phyloP scores from a whole-genome alignment of 2,797 vertebrate species.

The Poecilia velifera region DNA sequence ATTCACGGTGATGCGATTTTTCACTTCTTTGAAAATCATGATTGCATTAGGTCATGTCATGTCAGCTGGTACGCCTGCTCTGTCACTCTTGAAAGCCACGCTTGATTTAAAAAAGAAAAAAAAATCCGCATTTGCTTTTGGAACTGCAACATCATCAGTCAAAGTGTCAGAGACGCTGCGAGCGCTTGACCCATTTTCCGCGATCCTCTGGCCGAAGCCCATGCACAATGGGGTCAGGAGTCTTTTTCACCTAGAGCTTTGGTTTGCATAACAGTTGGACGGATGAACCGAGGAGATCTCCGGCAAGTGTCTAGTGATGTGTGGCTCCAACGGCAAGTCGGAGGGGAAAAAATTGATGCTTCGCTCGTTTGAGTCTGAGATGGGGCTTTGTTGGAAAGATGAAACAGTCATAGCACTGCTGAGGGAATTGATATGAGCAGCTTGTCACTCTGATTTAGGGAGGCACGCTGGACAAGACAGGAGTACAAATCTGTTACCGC shows the following conservation, averaged over 20 bases:
- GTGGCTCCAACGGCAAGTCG: constrained; percentile 28
- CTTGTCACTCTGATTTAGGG: constrained; percentile 52
- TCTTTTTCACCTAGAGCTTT: constrained; percentile 59
- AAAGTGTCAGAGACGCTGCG: constrained; percentile 45
- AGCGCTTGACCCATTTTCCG: constrained; percentile 64
- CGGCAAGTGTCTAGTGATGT: constrained; percentile 26
- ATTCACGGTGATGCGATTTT: constrained; percentile 13
- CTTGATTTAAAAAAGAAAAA: constrained; percentile 3
- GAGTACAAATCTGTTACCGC: constrained; percentile 38
- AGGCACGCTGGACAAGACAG: constrained; percentile 13
- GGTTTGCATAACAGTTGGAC: constrained; percentile 39
- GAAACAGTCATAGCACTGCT: constrained; percentile 29
- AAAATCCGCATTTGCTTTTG: constrained; percentile 9
- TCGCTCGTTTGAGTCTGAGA: constrained; percentile 37
- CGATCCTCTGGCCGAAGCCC: constrained; percentile 51
- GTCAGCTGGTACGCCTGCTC: neutral
- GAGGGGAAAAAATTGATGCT: constrained; percentile 16
- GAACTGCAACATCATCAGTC: constrained; percentile 31
- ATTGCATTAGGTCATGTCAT: constrained; percentile 4
- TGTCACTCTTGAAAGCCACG: neutral
- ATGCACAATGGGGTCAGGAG: constrained; percentile 64
- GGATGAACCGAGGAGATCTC: constrained; percentile 31
- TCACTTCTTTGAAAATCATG: neutral
- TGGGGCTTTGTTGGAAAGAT: constrained; percentile 31
- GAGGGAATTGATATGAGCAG: constrained; percentile 51